Base-by-base conservation (phyloP, 2,113 vertebrate genomes). In the Sclerurus mexicanus region DNA sequence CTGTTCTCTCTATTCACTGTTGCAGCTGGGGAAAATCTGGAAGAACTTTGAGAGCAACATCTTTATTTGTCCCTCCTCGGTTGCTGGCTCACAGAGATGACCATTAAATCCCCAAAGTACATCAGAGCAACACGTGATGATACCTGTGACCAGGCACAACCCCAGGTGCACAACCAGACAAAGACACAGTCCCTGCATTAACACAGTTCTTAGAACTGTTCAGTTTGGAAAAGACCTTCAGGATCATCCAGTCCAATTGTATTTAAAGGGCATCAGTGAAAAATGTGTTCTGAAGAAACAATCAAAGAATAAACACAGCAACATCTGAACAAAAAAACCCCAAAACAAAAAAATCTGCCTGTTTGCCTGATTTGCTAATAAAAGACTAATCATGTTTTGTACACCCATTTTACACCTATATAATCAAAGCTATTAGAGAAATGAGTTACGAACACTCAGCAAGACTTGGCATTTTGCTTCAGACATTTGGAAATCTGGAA, bases 241-340 rank as follows among this genome's bases (percentile, higher is more conserved):
- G 35, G 25, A 40, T 21, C 42, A 40, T 37, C 0, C 0, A 58
- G 21, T n/a, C n/a, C 24, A 85, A 60, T 5, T 1, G 2, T 7
- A 47, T 18, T 62, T 50, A 25, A 18, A 33, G 44, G 21, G 25
- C 13, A n/a, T 15, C 11, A 67, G 8, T n/a, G n/a, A 27, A 73
- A 73, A 84, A 53, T 30, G 7, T 23, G 5, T 25, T 58, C 40
- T 28, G 25, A 46, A 9, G 7, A 53, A 62, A 86, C 8, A 69
- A 39, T 19, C 24, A 47, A 64, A 39, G n/a, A 52, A 76, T 37
- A 63, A 75, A 76, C 12, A 25, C 7, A 68, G 10, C 9, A 42
- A 49, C 3, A 59, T 40, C 24, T 82, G 47, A 44, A 28, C 3
- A 90, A 52, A 83, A 92, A 14, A 5, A 7, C 9, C 18, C 6